Base-by-base conservation (phyloP, 2,113 vertebrate genomes). In the Shinisaurus crocodilurus region DNA sequence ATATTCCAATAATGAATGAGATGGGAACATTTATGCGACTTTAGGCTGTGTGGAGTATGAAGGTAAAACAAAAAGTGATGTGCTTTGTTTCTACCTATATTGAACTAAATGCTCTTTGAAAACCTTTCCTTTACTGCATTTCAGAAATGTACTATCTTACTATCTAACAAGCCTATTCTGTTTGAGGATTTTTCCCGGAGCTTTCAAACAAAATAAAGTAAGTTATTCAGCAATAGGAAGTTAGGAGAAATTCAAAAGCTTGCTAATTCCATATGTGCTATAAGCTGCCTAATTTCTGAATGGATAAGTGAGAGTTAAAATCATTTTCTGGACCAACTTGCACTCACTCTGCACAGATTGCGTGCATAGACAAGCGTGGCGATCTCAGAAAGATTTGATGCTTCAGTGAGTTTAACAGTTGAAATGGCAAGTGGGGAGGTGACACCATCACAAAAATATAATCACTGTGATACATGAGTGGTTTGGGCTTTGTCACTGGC, bases 361-460 rank as follows among this genome's bases (percentile, higher is more conserved):
- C 80, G 3, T 93, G 94, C 93, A 92, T 57, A 93, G 82, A 90
- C 74, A 93, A 93, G 91, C 32, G 83, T 91, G 80, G 76, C 0
- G 0, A 92, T 90, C 89, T 88, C 8, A 12, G 91, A 93, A 93
- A 92, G 79, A 95, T 95, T 32, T 93, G 84, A 94, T 89, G 92
- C 93, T 93, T 3, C 18, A 94, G 45, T 83, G 89, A 95, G 50
- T 89, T 87, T 3, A 96, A 93, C 16, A 1, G 75, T 48, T 0
- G 0, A 94, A 95, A 93, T 82, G 87, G 89, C 88, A 95, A 82
- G 50, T 0, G 0, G 86, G 54, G 85, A 91, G 86, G 80, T 96
- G 88, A 92, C 60, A 89, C 54, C 67, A 65, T 90, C 86, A 94
- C 45, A 93, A 57, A 92, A 93, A 74, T 5, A 65, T 48, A 0